phyloP scores from a whole-genome alignment of 2,888 invertebrate species.

The Chrysomela aeneicollis region DNA sequence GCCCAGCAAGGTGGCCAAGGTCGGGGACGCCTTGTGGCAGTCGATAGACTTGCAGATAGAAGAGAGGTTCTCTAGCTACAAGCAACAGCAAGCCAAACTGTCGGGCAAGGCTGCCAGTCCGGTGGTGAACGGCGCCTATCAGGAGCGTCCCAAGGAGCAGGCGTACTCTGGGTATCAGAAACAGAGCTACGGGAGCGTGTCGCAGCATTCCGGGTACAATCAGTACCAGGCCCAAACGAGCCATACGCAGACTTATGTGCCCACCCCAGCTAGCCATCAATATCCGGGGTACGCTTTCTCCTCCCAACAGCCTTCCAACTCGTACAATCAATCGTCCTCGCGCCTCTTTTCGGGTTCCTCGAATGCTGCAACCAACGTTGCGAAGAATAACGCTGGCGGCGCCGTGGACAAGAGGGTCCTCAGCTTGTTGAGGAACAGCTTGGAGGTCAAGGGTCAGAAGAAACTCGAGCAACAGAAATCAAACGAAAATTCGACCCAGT shows the following conservation, averaged over 20 bases:
- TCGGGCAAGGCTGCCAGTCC: slow-evolving; percentile 18
- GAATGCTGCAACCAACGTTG: slow-evolving; percentile 38
- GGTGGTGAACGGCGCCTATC: slow-evolving; percentile 33
- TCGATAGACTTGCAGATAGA: slow-evolving; percentile 67
- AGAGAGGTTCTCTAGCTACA: slow-evolving; percentile 62
- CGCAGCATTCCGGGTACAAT: slow-evolving; percentile 41
- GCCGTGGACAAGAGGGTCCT: slow-evolving; percentile 77
- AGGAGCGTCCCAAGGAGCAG: slow-evolving; percentile 46
- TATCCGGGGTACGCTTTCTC: slow-evolving; percentile 51
- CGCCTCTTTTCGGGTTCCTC: slow-evolving; percentile 51
- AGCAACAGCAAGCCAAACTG: slow-evolving; percentile 41
- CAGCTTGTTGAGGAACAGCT: slow-evolving; percentile 74
- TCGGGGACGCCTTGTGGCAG: slow-evolving; percentile 64
- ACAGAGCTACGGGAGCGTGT: slow-evolving; percentile 45
- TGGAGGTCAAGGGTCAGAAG: slow-evolving; percentile 68
- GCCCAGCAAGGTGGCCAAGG: slow-evolving; percentile 63
- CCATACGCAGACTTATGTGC: slow-evolving; percentile 57
- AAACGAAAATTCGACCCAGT: slow-evolving; percentile 46
- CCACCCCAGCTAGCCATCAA: slow-evolving; percentile 53
- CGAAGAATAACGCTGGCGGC: slow-evolving; percentile 55
- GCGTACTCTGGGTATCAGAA: slow-evolving; percentile 49
- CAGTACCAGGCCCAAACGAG: slow-evolving; percentile 49
- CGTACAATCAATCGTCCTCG: slow-evolving; percentile 45
- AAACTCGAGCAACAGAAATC: slow-evolving; percentile 59
- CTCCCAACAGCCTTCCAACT: slow-evolving; percentile 41